Evolutionary conservation across 2,113 vertebrate species (phyloP).

Genomic region (Coregonus clupeaformis): DNA sequence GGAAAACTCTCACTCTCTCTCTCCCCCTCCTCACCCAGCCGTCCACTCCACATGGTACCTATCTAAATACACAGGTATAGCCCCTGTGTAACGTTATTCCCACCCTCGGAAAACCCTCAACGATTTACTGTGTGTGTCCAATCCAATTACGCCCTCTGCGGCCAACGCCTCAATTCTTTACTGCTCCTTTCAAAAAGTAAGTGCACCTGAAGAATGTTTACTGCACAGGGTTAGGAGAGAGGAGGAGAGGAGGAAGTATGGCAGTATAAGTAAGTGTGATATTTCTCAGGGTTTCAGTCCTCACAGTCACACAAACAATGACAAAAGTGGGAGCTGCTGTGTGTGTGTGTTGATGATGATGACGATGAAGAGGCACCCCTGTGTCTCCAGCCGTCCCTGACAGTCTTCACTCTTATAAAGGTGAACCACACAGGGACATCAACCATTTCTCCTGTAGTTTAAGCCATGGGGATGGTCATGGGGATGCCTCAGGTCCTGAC

Average conservation of each 20-base stretch:
- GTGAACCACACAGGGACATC: neutral
- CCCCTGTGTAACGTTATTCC: neutral
- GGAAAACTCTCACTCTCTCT: no score
- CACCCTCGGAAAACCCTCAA: slow-evolving; percentile 22
- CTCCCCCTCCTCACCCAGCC: neutral
- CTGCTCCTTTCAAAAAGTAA: slow-evolving; percentile 20
- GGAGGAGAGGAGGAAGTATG: neutral
- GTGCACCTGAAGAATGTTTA: slow-evolving; percentile 54
- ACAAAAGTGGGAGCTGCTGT: slow-evolving; percentile 3
- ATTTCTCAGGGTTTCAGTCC: slow-evolving; percentile 9
- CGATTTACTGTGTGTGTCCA: slow-evolving; percentile 56
- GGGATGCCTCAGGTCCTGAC: neutral
- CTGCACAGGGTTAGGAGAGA: slow-evolving; percentile 7
- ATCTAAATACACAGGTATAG: slow-evolving; percentile 17
- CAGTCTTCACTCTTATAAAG: neutral
- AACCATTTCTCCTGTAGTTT: neutral
- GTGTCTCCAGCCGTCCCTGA: no score
- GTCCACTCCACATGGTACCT: slow-evolving; percentile 31
- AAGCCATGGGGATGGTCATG: no score
- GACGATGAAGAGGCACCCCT: no score
- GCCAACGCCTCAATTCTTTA: slow-evolving; percentile 1
- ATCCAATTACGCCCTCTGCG: slow-evolving; percentile 38
- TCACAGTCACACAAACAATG: neutral
- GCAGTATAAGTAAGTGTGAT: slow-evolving; percentile 20
- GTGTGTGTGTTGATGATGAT: neutral